These are phyloP conservation scores for Drosophila bifasciata DNA, from an alignment of 1,140 invertebrate genomes.

Conservation along the genomic window DNA sequence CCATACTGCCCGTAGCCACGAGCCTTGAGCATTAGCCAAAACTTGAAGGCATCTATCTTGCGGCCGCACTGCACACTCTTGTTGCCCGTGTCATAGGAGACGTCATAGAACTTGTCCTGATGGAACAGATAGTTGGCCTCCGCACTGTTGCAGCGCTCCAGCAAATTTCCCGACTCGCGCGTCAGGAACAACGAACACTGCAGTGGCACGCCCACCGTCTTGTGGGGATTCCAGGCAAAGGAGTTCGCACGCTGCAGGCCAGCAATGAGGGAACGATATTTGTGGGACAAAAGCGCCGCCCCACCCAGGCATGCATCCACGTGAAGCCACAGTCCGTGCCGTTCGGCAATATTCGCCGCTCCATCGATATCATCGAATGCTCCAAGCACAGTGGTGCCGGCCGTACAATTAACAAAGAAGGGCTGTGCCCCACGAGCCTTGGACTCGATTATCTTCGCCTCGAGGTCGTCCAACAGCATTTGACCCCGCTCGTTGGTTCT, in stretches of 20 bases:
- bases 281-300: slow-evolving; percentile 82
- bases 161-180: slow-evolving; percentile 86
- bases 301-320: slow-evolving; percentile 95
- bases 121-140: slow-evolving; percentile 95
- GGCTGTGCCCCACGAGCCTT: slow-evolving; percentile 84
- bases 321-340: slow-evolving; percentile 92
- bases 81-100: slow-evolving; percentile 95
- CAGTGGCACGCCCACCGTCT: slow-evolving; percentile 91
- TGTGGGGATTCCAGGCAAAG: slow-evolving; percentile 96
- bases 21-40: slow-evolving; percentile 97
- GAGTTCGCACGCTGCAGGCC: slow-evolving; percentile 87
- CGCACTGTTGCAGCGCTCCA: slow-evolving; percentile 91
- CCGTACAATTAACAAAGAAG: slow-evolving; percentile 90
- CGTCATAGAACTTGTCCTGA: slow-evolving; percentile 95
- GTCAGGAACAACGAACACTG: slow-evolving; percentile 94
- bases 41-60: slow-evolving; percentile 96
- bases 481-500: slow-evolving; percentile 88
- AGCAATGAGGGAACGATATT: slow-evolving; percentile 54
- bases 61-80: slow-evolving; percentile 97
- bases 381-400: slow-evolving; percentile 91
- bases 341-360: slow-evolving; percentile 89
- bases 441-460: slow-evolving; percentile 85
- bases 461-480: slow-evolving; percentile 84
- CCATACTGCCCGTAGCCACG: slow-evolving; percentile 87
- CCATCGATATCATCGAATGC: slow-evolving; percentile 92